Percentiles rank a stretch among this genome's conserved stretches.
phyloP scores from a whole-genome alignment of 2,888 invertebrate species.

The Drosophila pegasa region DNA sequence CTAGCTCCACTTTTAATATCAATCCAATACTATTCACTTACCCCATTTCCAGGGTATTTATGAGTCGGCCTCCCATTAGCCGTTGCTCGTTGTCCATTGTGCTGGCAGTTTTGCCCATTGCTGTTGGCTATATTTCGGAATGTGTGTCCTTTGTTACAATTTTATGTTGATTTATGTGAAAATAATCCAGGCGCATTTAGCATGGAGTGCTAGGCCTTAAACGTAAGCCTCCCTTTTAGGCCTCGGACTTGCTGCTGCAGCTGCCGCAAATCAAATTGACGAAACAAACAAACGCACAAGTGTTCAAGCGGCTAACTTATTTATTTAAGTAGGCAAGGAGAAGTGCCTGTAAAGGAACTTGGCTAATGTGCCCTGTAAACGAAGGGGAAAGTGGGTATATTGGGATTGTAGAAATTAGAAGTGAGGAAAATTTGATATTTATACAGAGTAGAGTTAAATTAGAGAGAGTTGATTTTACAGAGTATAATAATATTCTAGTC shows the following conservation, averaged over 20 bases:
- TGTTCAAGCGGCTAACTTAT: constrained; percentile 39
- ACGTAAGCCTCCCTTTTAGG: constrained; percentile 28
- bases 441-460: too few species aligned
- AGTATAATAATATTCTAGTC: too few species aligned
- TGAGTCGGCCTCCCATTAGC: neutral
- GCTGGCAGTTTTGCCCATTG: constrained; percentile 29
- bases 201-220: constrained; percentile 53
- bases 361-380: neutral
- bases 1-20: too few species aligned
- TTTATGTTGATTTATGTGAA: constrained; percentile 78
- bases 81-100: constrained; percentile 10
- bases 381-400: neutral
- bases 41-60: constrained; percentile 19
- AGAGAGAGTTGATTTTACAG: too few species aligned
- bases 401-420: neutral
- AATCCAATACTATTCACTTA: neutral
- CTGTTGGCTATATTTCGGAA: constrained; percentile 17
- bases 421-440: neutral
- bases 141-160: constrained; percentile 60
- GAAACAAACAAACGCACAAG: constrained; percentile 35
- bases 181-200: constrained; percentile 69
- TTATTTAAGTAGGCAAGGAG: constrained; percentile 16
- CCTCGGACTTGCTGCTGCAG: constrained; percentile 3
- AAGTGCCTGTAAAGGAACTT: neutral
- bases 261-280: constrained; percentile 61